A percentile compares a stretch with the other conserved stretches of the same genome.
Conservation (phyloP, 2,888 invertebrate species). For the Onchidella celtica region DNA sequence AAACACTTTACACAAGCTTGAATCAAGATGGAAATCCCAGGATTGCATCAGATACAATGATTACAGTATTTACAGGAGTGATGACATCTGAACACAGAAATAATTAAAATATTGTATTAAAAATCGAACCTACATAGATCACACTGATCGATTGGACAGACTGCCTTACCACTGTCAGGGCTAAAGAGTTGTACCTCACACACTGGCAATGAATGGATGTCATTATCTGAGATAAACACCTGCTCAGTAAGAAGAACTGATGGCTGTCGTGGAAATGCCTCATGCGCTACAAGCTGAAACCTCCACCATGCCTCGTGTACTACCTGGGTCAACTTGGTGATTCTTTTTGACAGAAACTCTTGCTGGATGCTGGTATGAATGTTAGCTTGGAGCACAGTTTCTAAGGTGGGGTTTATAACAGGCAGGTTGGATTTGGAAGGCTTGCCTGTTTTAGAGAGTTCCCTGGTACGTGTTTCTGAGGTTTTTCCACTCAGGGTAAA, state of each 20-base stretch:
- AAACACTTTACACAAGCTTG: too few relatives aligned
- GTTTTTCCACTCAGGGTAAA: constrained; percentile 64
- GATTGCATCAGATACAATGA: too few relatives aligned
- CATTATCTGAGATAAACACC: constrained; percentile 59
- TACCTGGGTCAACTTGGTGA: constrained; percentile 81
- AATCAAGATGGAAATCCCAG: too few relatives aligned
- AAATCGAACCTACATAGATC: too few relatives aligned
- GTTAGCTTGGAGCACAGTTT: constrained; percentile 58
- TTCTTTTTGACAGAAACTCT: constrained; percentile 74
- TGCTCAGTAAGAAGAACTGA: constrained; percentile 64
- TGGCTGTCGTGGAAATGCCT: constrained; percentile 65
- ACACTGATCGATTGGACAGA: too few relatives aligned
- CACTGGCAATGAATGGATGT: constrained; percentile 40
- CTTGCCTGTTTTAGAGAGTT: constrained; percentile 35
- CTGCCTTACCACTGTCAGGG: constrained; percentile 50
- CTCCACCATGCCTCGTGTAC: constrained; percentile 88
- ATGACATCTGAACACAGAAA: too few relatives aligned
- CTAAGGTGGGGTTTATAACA: constrained; percentile 57
- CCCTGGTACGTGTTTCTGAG: constrained; percentile 53
- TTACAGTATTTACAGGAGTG: too few relatives aligned
- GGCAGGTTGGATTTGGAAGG: constrained; percentile 8
- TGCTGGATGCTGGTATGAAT: constrained; percentile 59
- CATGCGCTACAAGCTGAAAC: constrained; percentile 84
- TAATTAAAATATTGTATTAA: too few relatives aligned
- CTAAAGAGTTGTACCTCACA: constrained; percentile 43